Conservation (phyloP, 1,140 invertebrate genomes). For the Tetramorium simillimum region DNA sequence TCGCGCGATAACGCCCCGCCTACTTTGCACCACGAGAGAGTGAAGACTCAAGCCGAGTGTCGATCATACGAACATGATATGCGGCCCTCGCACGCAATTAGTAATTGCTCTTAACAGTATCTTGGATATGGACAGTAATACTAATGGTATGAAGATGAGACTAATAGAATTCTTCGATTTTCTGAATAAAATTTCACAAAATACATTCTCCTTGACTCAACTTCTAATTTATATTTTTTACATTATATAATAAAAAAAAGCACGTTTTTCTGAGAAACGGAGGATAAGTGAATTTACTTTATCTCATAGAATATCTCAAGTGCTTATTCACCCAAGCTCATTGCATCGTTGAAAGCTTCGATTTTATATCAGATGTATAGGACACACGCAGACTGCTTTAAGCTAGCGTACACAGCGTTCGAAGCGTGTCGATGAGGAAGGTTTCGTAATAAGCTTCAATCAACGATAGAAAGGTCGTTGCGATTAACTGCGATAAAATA, state of each 20-base stretch:
- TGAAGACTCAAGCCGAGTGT: conserved; percentile 31
- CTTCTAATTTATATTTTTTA: background rate
- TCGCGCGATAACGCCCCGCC: conserved; percentile 73
- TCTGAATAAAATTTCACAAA: background rate
- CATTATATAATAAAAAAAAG: background rate
- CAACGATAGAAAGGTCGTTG: conserved; percentile 40
- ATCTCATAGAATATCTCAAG: background rate
- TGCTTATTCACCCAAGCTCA: background rate
- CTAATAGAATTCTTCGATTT: background rate
- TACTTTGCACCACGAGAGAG: background rate
- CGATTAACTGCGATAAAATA: conserved; percentile 31
- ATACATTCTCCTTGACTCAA: background rate
- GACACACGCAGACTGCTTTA: conserved; percentile 15
- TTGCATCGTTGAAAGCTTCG: background rate
- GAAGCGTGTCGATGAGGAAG: conserved; percentile 51
- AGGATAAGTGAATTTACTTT: background rate
- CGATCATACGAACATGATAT: conserved; percentile 39
- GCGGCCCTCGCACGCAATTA: conserved; percentile 35
- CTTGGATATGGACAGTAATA: background rate
- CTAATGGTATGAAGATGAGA: background rate
- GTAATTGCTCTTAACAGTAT: conserved; percentile 40
- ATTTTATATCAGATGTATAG: background rate
- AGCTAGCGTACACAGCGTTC: conserved; percentile 1
- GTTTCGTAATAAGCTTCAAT: conserved; percentile 62
- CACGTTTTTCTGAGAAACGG: background rate